Evolutionary conservation across 1,140 invertebrate genomes (phyloP).

Genomic region (Metaphire vulgaris): DNA sequence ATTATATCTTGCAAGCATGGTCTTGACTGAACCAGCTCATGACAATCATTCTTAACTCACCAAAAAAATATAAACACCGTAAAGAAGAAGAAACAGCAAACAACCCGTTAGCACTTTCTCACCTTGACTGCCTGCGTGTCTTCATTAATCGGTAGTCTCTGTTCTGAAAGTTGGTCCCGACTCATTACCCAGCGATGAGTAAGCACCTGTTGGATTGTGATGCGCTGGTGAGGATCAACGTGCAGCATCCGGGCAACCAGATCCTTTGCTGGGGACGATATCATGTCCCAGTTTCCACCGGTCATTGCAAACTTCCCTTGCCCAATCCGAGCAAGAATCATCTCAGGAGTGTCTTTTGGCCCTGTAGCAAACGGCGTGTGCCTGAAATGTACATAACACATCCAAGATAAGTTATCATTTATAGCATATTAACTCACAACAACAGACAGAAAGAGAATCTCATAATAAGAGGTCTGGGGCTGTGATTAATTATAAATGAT

Average conservation of each 20-base stretch:
- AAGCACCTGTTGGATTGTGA: constrained; percentile 75
- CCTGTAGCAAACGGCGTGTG: constrained; percentile 82
- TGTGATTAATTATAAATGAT: no score
- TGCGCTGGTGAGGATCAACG: constrained; percentile 77
- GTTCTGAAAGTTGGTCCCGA: constrained; percentile 48
- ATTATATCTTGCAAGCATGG: no score
- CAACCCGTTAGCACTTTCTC: constrained; percentile 24
- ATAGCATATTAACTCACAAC: no score
- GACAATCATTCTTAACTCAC: no score
- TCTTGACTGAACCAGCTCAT: no score
- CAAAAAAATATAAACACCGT: no score
- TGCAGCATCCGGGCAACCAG: constrained; percentile 85
- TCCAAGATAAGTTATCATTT: no score
- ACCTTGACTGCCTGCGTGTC: constrained; percentile 49
- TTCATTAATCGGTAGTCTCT: constrained; percentile 45
- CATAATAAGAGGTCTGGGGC: no score
- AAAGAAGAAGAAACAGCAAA: no score
- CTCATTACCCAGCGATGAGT: constrained; percentile 70
- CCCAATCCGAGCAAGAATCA: constrained; percentile 77
- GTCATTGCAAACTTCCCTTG: constrained; percentile 72
- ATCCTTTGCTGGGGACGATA: constrained; percentile 73
- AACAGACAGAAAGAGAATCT: no score
- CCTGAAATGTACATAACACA: constrained; percentile 53
- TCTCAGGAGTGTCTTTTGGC: constrained; percentile 74
- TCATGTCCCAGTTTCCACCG: constrained; percentile 60